phyloP scores from a whole-genome alignment of 2,113 vertebrate species.

The Andinoacara biseriatus region DNA sequence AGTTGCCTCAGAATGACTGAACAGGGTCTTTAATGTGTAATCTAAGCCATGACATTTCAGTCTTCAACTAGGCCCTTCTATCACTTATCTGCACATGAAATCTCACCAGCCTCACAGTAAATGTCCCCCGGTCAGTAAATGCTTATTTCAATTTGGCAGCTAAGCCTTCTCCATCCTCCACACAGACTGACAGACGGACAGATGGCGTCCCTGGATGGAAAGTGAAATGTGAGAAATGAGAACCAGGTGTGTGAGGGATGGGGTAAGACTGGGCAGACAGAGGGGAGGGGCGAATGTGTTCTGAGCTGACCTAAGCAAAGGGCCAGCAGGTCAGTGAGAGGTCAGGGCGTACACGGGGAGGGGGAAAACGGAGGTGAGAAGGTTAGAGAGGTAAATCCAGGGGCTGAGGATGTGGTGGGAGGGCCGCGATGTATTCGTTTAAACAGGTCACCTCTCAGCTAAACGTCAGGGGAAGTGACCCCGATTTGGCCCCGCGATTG shows the following conservation, averaged over 20 bases:
- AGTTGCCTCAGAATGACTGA: conserved; percentile 1
- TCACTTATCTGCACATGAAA: conserved; percentile 13
- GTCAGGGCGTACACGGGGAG: conserved; percentile 47
- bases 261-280: conserved; percentile 47
- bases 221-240: conserved; percentile 75
- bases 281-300: conserved; percentile 7
- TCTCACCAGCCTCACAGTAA: conserved; percentile 4
- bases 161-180: conserved; percentile 5
- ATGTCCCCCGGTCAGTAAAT: background rate
- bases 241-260: conserved; percentile 73
- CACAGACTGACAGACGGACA: conserved; percentile 34
- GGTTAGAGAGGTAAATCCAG: conserved; percentile 61
- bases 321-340: conserved; percentile 63
- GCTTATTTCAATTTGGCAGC: conserved; percentile 27
- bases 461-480: conserved; percentile 64
- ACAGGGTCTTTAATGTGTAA: background rate
- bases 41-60: background rate
- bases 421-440: conserved; percentile 60
- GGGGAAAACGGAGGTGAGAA: conserved; percentile 63
- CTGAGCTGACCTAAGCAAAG: conserved; percentile 58
- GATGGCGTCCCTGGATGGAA: conserved; percentile 53
- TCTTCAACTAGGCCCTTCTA: background rate
- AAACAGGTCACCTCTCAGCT: conserved; percentile 73
- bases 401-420: background rate
- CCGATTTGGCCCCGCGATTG: conserved; percentile 48